Percentiles rank a stretch among this genome's conserved stretches.
Evolutionary conservation across 2,797 vertebrate species (phyloP).

Genomic region (Sebastes aleutianus): DNA sequence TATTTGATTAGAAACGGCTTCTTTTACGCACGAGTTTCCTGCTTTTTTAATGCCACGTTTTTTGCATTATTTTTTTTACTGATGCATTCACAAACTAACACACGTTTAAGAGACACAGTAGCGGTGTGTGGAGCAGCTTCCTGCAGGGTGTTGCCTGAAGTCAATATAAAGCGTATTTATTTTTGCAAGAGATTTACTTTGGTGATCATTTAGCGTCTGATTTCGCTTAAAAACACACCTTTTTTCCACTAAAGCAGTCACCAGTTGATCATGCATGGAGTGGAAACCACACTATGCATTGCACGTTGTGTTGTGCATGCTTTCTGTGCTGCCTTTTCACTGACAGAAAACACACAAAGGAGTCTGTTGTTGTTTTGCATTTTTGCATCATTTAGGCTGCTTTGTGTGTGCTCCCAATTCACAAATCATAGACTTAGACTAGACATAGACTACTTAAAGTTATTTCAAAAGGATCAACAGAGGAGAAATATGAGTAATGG

Average conservation of each 20-base stretch:
- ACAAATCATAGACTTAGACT: too few species aligned
- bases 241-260: background rate
- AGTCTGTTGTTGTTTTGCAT: background rate
- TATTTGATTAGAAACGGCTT: background rate
- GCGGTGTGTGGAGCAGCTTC: constrained; percentile 15
- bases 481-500: background rate
- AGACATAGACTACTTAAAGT: background rate
- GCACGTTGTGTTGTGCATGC: background rate
- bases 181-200: background rate
- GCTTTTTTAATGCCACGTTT: background rate
- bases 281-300: background rate
- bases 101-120: background rate
- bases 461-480: background rate
- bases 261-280: background rate
- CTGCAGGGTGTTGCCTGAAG: constrained; percentile 54
- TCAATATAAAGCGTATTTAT: constrained; percentile 31
- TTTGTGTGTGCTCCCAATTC: background rate
- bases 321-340: background rate
- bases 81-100: background rate
- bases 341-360: constrained; percentile 50
- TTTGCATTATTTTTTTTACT: accelerated
- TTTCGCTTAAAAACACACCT: background rate
- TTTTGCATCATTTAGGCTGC: background rate
- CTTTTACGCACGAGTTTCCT: background rate
- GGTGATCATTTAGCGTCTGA: background rate